Conservation (phyloP, 2,888 invertebrate genomes). For the Dicyrtoma fusca region DNA sequence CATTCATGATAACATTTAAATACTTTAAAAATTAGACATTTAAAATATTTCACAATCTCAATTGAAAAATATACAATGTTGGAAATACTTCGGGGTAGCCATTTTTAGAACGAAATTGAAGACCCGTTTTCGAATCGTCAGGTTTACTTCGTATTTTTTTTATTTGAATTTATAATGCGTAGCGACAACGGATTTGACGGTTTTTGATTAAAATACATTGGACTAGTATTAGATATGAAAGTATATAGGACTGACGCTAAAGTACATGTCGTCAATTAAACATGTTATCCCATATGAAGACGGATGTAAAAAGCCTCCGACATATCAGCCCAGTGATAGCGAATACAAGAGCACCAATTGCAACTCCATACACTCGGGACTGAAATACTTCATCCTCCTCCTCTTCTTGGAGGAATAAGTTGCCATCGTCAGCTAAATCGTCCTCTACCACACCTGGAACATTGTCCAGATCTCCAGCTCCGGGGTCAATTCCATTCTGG, state of each 20-base stretch:
- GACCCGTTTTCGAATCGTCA: too few species aligned
- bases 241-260: background rate
- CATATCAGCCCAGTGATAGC: constrained; percentile 35
- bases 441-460: constrained; percentile 8
- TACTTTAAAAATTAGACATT: too few species aligned
- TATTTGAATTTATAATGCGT: background rate
- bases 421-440: background rate
- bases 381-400: constrained; percentile 14
- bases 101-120: too few species aligned
- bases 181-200: background rate
- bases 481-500: constrained; percentile 11
- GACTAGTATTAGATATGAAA: background rate
- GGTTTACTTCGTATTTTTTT: too few species aligned
- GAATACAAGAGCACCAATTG: constrained; percentile 30
- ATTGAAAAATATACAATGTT: too few species aligned
- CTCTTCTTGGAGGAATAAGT: constrained; percentile 6
- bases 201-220: background rate
- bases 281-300: constrained; percentile 31
- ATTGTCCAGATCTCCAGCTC: constrained; percentile 16
- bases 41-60: too few species aligned
- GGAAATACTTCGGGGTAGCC: too few species aligned
- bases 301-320: constrained; percentile 27
- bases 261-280: constrained; percentile 20
- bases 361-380: constrained; percentile 32
- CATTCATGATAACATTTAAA: too few species aligned